Base-by-base conservation (phyloP, 2,113 vertebrate species). In the Glareola pratincola region DNA sequence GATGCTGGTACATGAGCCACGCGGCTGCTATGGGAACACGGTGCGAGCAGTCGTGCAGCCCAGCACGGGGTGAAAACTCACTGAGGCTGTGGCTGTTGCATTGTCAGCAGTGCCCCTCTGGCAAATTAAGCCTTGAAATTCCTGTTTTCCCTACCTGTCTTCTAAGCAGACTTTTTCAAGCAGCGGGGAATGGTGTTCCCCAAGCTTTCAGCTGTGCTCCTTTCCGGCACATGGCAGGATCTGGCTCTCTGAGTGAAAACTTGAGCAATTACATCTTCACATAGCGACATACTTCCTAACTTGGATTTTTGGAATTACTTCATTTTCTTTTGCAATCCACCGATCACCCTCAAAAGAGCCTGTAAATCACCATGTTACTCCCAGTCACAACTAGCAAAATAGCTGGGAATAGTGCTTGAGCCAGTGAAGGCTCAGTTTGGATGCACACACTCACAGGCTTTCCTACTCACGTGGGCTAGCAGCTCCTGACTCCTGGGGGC, bases 201-300 rank as follows among this genome's bases (percentile, higher is more conserved):
- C 45, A 41, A 50, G 48, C 10, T 89, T 89, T 87, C 91, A 66
- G 64, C 57, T 51, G 12, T 62, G 64, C 17, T 87, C 7, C 53
- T 76, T 94, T 87, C 80, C 88, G 81, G 94, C 73, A 73, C 19
- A 54, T 0, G 4, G 45, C 32, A 88, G 45, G 64, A 81, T 73
- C 66, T 96, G 94, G 73, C 79, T 60, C 12, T 29, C 73, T 12
- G 50, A 93, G 27, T 32, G 53, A 32, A 90, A 91, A 75, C 13
- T 76, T 89, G 18, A 90, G 79, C 30, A 63, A 85, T 95, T 91
- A 91, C 39, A 67, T 90, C 69, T 87, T 97, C 74, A 85, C 77
- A 76, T 43, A 82, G 56, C 79, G 85, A 96, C 94, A 92, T 66
- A 36, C 73, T 87, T 96, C 89, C 86, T 94, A 85, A 87, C 39